Conservation (phyloP, 2,797 vertebrate species). For the Tokudaia muenninki region DNA sequence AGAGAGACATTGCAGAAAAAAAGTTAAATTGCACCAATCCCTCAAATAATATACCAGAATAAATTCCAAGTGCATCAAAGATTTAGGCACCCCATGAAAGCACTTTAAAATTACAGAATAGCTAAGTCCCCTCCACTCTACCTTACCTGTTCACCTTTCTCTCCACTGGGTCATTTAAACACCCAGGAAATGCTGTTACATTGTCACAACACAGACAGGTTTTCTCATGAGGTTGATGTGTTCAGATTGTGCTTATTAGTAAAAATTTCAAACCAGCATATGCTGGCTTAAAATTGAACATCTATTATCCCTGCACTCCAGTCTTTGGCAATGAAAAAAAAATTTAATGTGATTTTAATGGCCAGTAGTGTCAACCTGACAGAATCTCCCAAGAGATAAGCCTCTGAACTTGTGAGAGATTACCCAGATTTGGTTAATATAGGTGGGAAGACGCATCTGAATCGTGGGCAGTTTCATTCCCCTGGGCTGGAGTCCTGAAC, state of each 20-base stretch:
- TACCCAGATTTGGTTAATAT: background rate
- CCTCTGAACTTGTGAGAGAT: background rate
- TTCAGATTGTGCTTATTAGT: background rate
- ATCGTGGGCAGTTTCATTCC: background rate
- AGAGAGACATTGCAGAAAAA: background rate
- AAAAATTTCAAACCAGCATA: background rate
- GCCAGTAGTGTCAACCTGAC: background rate
- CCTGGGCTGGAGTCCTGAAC: background rate
- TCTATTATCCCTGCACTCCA: background rate
- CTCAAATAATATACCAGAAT: background rate
- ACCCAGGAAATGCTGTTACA: background rate
- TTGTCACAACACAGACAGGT: background rate
- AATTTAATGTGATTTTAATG: background rate
- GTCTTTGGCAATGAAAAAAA: background rate
- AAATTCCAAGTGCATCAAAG: background rate
- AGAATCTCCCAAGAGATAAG: background rate
- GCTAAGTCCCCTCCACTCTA: background rate
- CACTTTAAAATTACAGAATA: background rate
- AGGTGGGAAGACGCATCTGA: background rate
- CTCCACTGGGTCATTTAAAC: background rate
- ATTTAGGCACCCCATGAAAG: background rate
- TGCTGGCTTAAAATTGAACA: background rate
- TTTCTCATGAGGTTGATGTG: background rate
- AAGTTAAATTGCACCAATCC: conserved; percentile 8
- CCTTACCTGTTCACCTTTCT: background rate